These are phyloP conservation scores for Drosophila oshimai DNA, from an alignment of 1,140 invertebrate genomes.

Conservation along the genomic window DNA sequence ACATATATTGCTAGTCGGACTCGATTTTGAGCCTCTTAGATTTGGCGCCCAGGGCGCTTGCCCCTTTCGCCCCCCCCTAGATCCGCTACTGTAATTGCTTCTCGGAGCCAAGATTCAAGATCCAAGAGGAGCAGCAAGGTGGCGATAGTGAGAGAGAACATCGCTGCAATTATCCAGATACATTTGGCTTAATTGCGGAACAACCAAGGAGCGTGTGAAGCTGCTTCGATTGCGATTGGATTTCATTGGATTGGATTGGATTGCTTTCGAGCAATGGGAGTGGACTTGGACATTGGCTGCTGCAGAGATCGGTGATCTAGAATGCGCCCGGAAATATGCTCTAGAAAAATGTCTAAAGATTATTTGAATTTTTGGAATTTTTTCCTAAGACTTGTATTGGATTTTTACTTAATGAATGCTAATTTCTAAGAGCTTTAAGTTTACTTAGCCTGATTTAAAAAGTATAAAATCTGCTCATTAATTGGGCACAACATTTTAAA, in stretches of 20 bases:
- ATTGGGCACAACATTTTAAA: no score
- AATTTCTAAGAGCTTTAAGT: no score
- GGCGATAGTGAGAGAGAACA: constrained; percentile 45
- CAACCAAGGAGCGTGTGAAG: constrained; percentile 35
- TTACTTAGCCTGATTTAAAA: no score
- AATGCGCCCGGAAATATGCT: background rate
- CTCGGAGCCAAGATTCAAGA: constrained; percentile 16
- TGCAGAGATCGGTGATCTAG: background rate
- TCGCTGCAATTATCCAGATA: constrained; percentile 56
- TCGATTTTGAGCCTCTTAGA: no score
- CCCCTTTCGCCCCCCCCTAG: no score
- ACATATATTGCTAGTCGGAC: no score
- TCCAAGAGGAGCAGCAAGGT: constrained; percentile 13
- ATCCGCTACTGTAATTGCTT: constrained; percentile 51
- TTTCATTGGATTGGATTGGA: background rate
- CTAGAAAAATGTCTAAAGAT: background rate
- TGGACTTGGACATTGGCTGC: background rate
- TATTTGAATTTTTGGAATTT: no score
- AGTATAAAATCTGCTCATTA: no score
- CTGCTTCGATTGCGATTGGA: background rate
- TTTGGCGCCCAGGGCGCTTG: no score
- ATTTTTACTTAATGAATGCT: no score
- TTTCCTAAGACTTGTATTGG: no score
- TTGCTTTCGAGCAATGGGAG: background rate
- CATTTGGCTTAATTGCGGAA: constrained; percentile 60